phyloP scores from a whole-genome alignment of 92 coral and sea anemone species.

The Siderastrea siderea region DNA sequence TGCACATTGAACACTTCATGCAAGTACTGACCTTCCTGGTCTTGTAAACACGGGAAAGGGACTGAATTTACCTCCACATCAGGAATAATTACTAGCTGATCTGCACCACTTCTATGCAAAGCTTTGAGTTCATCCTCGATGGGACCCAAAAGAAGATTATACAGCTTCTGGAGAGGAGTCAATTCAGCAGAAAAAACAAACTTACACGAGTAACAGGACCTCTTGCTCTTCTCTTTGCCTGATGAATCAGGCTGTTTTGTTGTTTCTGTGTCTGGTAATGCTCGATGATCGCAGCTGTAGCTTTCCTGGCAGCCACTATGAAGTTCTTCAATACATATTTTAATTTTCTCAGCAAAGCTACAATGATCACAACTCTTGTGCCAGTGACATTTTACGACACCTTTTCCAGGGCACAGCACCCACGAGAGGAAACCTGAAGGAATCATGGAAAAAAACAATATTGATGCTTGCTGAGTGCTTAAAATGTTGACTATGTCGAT shows the following conservation, averaged over 20 bases:
- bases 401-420: conserved; percentile 82
- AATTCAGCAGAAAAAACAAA: conserved; percentile 16
- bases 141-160: conserved; percentile 70
- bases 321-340: conserved; percentile 71
- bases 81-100: conserved; percentile 70
- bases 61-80: conserved; percentile 68
- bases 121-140: conserved; percentile 62
- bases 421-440: conserved; percentile 77
- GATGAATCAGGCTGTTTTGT: background rate
- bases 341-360: conserved; percentile 61
- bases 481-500: conserved; percentile 67
- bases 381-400: conserved; percentile 75
- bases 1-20: conserved; percentile 62
- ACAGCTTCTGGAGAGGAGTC: conserved; percentile 76
- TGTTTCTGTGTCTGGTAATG: conserved; percentile 59
- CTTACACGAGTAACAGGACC: conserved; percentile 35
- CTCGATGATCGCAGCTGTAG: conserved; percentile 84
- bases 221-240: conserved; percentile 5
- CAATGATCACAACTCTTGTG: conserved; percentile 74
- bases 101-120: background rate
- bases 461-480: conserved; percentile 52
- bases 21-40: conserved; percentile 55
- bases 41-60: conserved; percentile 79
- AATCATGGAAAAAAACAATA: conserved; percentile 72
- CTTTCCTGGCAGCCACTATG: conserved; percentile 47